Base-by-base conservation (phyloP, 2,797 vertebrate genomes). In the Choloepus didactylus region DNA sequence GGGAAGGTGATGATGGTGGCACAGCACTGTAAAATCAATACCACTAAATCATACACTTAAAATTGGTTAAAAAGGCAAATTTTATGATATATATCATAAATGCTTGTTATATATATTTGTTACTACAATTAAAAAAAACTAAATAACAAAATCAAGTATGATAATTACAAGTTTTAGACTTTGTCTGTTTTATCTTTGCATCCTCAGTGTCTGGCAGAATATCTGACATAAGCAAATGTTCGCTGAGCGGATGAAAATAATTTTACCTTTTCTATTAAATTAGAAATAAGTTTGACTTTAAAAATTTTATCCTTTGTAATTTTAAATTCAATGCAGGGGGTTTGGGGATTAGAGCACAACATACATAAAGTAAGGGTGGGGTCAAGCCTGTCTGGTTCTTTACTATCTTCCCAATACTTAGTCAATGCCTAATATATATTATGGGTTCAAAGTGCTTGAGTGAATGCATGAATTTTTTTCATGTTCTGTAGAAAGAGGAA, bases 231-330 rank as follows among this genome's bases (percentile, higher is more conserved):
- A 79, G 41, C 64, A 23, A 70, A 70, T 23, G 15, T 70, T 41
- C 23, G 67, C 11, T 23, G 8, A 21, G 8, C 35, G 23, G 35
- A 70, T 10, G 67, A 70, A 41, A 70, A 70, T 41, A 38, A 88
- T 69, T 86, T 64, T 49, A 75, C 35, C 27, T 89, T 93, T 87
- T 77, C 70, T 56, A 93, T 56, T 86, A 8, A 60, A 62, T 35
- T 51, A 87, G 87, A 96, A 94, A 62, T 25, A 9, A 76, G 84
- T 69, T 62, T 89, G 15, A 91, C 93, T 31, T 67, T 93, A 66
- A 51, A 64, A 85, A 90, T 84, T 12, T 59, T 93, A 77, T 44
- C 49, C n/a, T 60, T 69, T 89, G 25, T 79, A 91, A 72, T 76
- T 95, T 66, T 44, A 91, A 94, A 93, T 59, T 66, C 56, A 46